A percentile compares a stretch with the other conserved stretches of the same genome.
These are phyloP conservation scores for Drosophila meridionalis DNA, from an alignment of 2,888 invertebrate species.

Conservation along the genomic window DNA sequence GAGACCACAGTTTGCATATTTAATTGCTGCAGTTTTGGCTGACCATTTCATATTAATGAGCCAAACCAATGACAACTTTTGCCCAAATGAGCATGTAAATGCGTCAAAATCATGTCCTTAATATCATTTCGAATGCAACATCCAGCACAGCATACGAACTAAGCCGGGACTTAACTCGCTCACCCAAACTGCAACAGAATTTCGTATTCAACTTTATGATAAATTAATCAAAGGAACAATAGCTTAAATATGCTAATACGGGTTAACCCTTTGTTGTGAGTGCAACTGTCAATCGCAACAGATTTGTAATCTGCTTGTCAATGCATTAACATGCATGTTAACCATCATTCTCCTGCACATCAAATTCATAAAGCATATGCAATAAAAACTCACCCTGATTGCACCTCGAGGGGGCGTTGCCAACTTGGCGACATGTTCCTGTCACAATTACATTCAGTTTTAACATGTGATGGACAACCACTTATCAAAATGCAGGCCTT, in stretches of 20 bases:
- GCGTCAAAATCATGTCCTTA: conserved; percentile 22
- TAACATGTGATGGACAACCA: neutral
- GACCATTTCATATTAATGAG: conserved; percentile 57
- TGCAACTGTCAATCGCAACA: neutral
- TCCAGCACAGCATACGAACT: neutral
- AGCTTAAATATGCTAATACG: conserved; percentile 1
- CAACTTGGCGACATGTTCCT: neutral
- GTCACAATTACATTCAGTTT: conserved; percentile 1
- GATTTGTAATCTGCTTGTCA: conserved; percentile 1
- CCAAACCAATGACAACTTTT: conserved; percentile 31
- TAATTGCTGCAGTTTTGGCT: conserved; percentile 44
- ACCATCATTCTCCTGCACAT: neutral
- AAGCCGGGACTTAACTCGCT: conserved; percentile 6
- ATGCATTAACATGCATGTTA: neutral
- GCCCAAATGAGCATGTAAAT: conserved; percentile 36
- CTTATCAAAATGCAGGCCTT: neutral
- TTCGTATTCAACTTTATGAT: conserved; percentile 3
- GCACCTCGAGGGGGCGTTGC: neutral
- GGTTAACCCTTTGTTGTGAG: neutral
- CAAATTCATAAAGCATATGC: neutral
- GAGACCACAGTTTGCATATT: conserved; percentile 49
- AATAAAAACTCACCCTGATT: neutral
- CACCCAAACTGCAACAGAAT: conserved; percentile 4
- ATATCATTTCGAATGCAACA: conserved; percentile 6
- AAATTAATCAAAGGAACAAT: conserved; percentile 5